Evolutionary conservation across 2,113 vertebrate genomes (phyloP).

Genomic region (Pitta sordida): DNA sequence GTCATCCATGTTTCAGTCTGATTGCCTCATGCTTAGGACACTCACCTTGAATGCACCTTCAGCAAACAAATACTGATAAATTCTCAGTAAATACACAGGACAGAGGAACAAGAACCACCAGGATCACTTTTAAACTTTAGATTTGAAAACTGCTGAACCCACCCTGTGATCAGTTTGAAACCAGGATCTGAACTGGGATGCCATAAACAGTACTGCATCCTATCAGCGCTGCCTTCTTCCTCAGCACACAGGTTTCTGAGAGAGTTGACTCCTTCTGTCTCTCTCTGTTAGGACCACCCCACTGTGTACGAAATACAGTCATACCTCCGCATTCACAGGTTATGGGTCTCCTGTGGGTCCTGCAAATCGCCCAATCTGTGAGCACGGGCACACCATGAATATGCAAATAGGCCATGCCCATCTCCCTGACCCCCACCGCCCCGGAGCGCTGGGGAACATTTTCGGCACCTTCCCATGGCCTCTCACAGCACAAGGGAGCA

Average conservation of each 20-base stretch:
- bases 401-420: no score
- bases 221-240: fast-evolving
- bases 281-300: not conserved
- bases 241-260: not conserved
- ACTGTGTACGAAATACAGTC: not conserved
- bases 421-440: no score
- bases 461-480: no score
- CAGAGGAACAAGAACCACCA: not conserved
- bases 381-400: no score
- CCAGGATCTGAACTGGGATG: not conserved
- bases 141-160: not conserved
- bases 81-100: not conserved
- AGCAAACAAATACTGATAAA: not conserved
- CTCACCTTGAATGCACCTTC: not conserved
- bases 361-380: no score
- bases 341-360: no score
- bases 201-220: not conserved
- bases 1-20: not conserved
- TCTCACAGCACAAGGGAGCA: no score
- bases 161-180: fast-evolving
- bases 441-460: no score
- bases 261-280: fast-evolving
- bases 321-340: no score
- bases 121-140: not conserved
- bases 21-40: not conserved